Base-by-base conservation (phyloP, 2,113 vertebrate species). In the Silurus asotus region DNA sequence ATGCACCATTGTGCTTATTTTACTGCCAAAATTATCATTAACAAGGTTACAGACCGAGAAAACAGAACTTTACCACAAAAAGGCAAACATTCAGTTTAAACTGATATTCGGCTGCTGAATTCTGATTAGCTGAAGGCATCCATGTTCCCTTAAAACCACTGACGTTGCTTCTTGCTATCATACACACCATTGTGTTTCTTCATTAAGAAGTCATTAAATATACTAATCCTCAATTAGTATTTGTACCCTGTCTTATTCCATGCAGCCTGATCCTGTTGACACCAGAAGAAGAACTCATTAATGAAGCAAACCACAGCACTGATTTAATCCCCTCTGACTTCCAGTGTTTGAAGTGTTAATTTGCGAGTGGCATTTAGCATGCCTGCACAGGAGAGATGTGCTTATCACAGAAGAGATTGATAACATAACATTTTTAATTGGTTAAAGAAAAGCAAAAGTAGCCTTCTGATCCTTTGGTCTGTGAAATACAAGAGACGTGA, bases 361-460 rank as follows among this genome's bases (percentile, higher is more conserved):
- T 83, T 51, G 10, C 78, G 89, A 70, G 82, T 79, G 76, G 85
- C 82, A 89, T 90, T 89, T 91, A 90, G 92, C 88, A 89, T 55
- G 81, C 70, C 55, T 84, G 89, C 88, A 84, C 75, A 83, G 87
- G 90, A 88, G 92, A 19, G 85, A 88, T 61, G 19, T 84, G 87
- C 89, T 91, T 88, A 92, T 93, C 91, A 91, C 88, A 90, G 90
- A 85, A 90, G 61, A 25, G 87, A 70, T 88, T 86, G 85, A 88
- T 87, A 88, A 86, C 88, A 88, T 91, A 67, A 92, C 90, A 92
- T 91, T 91, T 37, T 88, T 93, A 94, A 94, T 95, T 92, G 91
- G 90, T 78, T 88, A 61, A 86, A 88, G 91, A 88, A 84, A 83
- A 25, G 70, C 88, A 79, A 83, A 87, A 85, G 82, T 77, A 80